These are phyloP conservation scores for Agelaius tricolor DNA, from an alignment of 2,113 vertebrate genomes.

Conservation along the genomic window DNA sequence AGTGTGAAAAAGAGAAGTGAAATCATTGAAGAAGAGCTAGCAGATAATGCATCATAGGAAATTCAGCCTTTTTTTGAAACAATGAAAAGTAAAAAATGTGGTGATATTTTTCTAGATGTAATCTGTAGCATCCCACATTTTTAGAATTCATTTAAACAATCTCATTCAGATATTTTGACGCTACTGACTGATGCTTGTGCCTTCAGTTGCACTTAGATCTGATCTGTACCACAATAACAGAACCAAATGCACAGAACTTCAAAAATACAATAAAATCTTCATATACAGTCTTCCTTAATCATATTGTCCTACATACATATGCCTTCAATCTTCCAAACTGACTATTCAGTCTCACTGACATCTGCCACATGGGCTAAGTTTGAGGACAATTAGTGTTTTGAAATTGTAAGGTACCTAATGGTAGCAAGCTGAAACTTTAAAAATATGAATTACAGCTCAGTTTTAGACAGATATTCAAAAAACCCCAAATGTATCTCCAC, in stretches of 20 bases:
- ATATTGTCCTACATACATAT: background rate
- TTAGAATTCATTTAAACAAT: background rate
- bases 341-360: background rate
- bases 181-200: background rate
- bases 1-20: constrained; percentile 28
- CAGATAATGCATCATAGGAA: background rate
- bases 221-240: background rate
- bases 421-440: background rate
- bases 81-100: background rate
- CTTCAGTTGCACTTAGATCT: background rate
- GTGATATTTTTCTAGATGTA: background rate
- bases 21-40: constrained; percentile 16
- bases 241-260: background rate
- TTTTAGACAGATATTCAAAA: background rate
- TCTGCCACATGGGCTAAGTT: background rate
- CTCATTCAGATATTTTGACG: background rate
- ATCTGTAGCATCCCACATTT: background rate
- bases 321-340: background rate
- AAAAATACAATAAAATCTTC: background rate
- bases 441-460: background rate
- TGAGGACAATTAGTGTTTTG: background rate
- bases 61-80: background rate
- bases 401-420: background rate
- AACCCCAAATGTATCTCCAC: too few relatives aligned
- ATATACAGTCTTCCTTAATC: background rate